These are phyloP conservation scores for Coptodon bakossiorum DNA, from an alignment of 2,113 vertebrate genomes.

Conservation along the genomic window DNA sequence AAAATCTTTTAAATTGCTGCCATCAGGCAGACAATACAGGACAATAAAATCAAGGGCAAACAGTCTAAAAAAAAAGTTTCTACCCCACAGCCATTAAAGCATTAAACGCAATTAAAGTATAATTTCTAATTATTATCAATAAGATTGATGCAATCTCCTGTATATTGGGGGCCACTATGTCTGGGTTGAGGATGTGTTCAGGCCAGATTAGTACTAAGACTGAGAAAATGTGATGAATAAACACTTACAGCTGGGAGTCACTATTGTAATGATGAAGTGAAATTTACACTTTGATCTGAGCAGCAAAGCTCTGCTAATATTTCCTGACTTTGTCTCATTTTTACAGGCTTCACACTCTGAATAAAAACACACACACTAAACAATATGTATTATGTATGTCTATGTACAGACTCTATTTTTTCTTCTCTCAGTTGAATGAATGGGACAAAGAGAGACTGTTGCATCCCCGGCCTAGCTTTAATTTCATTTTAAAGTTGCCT, in stretches of 20 bases:
- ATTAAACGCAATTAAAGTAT: neutral
- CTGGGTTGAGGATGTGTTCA: neutral
- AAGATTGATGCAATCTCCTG: neutral
- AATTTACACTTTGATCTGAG: neutral
- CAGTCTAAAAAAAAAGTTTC: neutral
- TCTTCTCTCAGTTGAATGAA: neutral
- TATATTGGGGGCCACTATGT: neutral
- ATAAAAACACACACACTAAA: neutral
- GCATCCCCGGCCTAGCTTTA: neutral
- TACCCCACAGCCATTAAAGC: neutral
- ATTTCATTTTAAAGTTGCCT: neutral
- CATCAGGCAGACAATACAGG: neutral
- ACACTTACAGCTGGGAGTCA: neutral
- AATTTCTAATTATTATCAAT: neutral
- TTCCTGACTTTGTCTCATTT: neutral
- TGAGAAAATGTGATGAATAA: neutral
- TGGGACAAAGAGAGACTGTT: neutral
- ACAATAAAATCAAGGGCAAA: neutral
- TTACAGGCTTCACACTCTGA: neutral
- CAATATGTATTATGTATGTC: neutral
- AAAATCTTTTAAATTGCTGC: neutral
- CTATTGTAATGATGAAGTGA: neutral
- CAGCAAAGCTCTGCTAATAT: neutral
- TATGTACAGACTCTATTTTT: neutral
- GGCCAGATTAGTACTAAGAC: neutral